Evolutionary conservation across 1,140 invertebrate species (phyloP).

Genomic region (Drosophila parabipectinata): DNA sequence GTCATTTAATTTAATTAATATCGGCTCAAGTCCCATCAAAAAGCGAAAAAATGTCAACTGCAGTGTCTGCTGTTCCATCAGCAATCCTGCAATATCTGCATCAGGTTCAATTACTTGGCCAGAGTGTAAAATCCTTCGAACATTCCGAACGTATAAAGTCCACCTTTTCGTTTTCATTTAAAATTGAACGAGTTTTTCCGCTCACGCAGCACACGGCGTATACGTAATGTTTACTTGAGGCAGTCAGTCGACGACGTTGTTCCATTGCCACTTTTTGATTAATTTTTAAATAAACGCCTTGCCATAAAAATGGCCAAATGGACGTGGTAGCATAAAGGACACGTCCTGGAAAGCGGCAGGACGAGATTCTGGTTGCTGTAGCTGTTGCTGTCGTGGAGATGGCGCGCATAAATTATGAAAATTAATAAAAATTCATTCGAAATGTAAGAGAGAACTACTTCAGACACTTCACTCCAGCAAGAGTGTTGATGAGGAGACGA

Average conservation of each 20-base stretch:
- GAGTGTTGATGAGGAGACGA: slow-evolving; percentile 73
- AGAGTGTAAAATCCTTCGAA: slow-evolving; percentile 7
- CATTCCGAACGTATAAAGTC: slow-evolving; percentile 5
- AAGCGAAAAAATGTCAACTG: neutral
- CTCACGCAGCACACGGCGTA: slow-evolving; percentile 41
- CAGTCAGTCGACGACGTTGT: slow-evolving; percentile 8
- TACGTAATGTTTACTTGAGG: slow-evolving; percentile 68
- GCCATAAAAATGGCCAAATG: slow-evolving; percentile 70
- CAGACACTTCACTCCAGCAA: slow-evolving; percentile 31
- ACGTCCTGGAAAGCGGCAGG: slow-evolving; percentile 20
- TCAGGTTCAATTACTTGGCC: slow-evolving; percentile 8
- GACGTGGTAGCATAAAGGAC: slow-evolving; percentile 36
- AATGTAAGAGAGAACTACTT: slow-evolving; percentile 27
- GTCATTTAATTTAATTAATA: neutral
- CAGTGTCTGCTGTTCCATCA: neutral
- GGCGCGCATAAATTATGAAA: slow-evolving; percentile 76
- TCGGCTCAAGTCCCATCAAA: neutral
- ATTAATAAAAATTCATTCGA: slow-evolving; percentile 76
- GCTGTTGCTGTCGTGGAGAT: slow-evolving; percentile 31
- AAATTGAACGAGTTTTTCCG: slow-evolving; percentile 55
- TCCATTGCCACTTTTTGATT: slow-evolving; percentile 76
- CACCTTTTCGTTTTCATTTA: slow-evolving; percentile 47
- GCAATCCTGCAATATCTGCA: neutral
- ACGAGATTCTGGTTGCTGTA: slow-evolving; percentile 42
- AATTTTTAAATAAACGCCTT: slow-evolving; percentile 78